Conservation (phyloP, 92 coral and sea anemone species). For the Palythoa grandiflora region DNA sequence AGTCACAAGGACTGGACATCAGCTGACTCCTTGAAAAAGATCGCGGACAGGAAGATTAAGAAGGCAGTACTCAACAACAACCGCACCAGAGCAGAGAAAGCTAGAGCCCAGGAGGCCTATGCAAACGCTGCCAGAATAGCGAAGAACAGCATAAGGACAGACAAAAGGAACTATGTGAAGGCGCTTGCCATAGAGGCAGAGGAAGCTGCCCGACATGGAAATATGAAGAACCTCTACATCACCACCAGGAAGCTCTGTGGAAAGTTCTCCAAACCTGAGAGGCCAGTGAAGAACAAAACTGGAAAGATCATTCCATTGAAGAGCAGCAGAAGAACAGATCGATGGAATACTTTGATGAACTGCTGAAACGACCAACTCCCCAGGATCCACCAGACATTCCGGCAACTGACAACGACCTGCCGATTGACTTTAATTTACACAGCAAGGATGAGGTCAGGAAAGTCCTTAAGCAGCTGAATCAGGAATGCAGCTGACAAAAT, state of each 20-base stretch:
- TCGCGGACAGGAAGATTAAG: too few species aligned
- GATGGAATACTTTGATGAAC: neutral
- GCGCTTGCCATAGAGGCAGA: neutral
- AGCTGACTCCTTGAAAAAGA: too few species aligned
- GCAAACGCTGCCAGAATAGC: too few species aligned
- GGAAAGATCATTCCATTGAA: neutral
- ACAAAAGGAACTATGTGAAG: too few species aligned
- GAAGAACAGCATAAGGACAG: too few species aligned
- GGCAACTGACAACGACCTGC: neutral
- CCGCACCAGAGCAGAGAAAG: too few species aligned
- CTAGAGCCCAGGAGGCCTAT: too few species aligned
- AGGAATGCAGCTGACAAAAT: neutral
- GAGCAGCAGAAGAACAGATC: conserved; percentile 30
- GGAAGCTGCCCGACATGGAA: conserved; percentile 30
- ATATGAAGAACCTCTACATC: conserved; percentile 11
- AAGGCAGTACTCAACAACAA: too few species aligned
- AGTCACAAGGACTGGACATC: too few species aligned
- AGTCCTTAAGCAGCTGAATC: neutral
- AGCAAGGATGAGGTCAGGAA: neutral
- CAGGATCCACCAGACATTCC: neutral
- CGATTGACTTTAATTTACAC: neutral
- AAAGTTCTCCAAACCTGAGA: conserved; percentile 6
- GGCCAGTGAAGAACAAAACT: conserved; percentile 25
- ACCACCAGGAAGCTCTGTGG: conserved; percentile 8
- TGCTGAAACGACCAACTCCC: neutral